phyloP scores from a whole-genome alignment of 2,797 vertebrate species.

The Sebastes matsubarae region DNA sequence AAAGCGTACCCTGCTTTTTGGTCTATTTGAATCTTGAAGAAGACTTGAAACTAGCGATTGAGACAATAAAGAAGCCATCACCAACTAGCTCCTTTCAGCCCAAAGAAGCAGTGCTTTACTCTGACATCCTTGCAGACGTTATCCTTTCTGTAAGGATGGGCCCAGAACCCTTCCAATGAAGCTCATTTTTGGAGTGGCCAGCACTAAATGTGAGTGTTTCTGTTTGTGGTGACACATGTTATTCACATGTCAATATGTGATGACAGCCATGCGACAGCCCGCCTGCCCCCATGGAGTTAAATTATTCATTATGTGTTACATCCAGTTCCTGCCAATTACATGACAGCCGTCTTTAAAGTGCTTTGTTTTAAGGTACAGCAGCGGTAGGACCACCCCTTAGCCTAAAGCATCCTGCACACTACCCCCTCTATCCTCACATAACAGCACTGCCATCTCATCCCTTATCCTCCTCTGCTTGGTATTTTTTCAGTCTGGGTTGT shows the following conservation, averaged over 20 bases:
- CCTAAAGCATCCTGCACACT: background rate
- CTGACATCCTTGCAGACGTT: no score
- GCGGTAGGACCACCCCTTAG: slow-evolving; percentile 8
- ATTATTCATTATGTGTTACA: slow-evolving; percentile 63
- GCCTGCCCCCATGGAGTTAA: slow-evolving; percentile 34
- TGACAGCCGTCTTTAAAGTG: slow-evolving; percentile 15
- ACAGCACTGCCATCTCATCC: background rate
- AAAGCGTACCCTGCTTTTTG: background rate
- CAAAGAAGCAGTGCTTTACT: background rate
- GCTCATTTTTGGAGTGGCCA: background rate
- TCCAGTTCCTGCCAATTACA: slow-evolving; percentile 45
- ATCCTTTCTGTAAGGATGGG: no score
- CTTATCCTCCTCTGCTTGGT: slow-evolving; percentile 8
- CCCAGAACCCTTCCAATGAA: background rate
- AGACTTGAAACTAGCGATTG: background rate
- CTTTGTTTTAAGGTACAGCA: slow-evolving; percentile 31
- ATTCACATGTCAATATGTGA: slow-evolving; percentile 56
- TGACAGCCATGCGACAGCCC: slow-evolving; percentile 40
- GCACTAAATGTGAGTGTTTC: background rate
- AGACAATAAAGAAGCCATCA: background rate
- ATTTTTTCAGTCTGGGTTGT: slow-evolving; percentile 26
- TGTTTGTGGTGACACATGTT: slow-evolving; percentile 42
- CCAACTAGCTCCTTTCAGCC: background rate
- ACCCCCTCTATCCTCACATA: background rate
- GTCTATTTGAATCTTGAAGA: background rate